Evolutionary conservation across 2,888 invertebrate species (phyloP), one percentile per base, ranked within the genome.

Genomic region (Sphaeridia pumilis): DNA sequence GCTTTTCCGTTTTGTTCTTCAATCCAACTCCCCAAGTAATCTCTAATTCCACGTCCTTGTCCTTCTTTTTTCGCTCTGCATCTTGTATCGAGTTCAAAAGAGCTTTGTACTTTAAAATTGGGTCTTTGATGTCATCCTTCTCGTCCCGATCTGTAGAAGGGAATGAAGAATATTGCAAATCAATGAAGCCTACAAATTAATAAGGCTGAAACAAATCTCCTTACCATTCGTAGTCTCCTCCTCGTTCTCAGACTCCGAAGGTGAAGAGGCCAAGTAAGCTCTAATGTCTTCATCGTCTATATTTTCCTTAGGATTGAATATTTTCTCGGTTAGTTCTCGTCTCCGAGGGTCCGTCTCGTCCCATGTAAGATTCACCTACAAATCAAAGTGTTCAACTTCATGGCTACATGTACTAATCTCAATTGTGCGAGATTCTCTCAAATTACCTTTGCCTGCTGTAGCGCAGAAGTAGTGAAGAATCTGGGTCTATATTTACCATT

Each of bases 281-380:
- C 83, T 78, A 4, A 89, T 70, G 65, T 87, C 84, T 25, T 76
- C 75, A 66, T 84, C 80, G 59, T 80, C 78, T 4, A 86, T 72
- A 55, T 84, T 82, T 42, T 84, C 76, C 22, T 64, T 66, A 46
- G 49, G 58, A 46, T 62, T 57, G 55, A 70, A 71, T 34, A 82
- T 68, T 69, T 79, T 82, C 63, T 80, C 76, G 0, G 80, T 79
- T 17, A 83, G 71, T 67, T 87, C 85, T 14, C 80, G 73, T 50
- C 95, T 75, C 50, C 84, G 81, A 1, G 86, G 82, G 67, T 92
- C 84, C 0, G 88, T 93, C 67, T 92, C 87, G 69, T 98, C 97
- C 97, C 97, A 97, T 0, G 93, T 94, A 26, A 94, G 74, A 62
- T 87, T 80, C 10, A 87, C 59, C 59, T 59, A 31, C n/a, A 10